Base-by-base conservation (phyloP, 2,113 vertebrate genomes). In the Alectura lathami region DNA sequence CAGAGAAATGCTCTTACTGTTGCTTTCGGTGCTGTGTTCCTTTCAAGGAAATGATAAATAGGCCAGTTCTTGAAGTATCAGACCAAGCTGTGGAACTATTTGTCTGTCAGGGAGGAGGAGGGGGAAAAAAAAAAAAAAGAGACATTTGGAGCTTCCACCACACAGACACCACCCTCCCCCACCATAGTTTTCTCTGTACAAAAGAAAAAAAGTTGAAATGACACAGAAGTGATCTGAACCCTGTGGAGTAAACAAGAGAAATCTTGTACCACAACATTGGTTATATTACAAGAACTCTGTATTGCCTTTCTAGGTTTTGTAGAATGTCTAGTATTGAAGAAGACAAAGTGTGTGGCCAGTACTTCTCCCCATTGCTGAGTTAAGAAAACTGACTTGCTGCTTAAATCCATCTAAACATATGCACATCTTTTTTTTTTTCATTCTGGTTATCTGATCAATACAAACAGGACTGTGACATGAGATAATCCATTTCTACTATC, bases 401-500 rank as follows among this genome's bases (percentile, higher is more conserved):
- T 73, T 67, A 73, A 54, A 30, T n/a, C 27, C 51, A 60, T 32
- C 26, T 8, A 63, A 75, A 20, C 17, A 34, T 80, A 22, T 0
- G 0, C 53, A n/a, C n/a, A n/a, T 80, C 1, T 3, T 38, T 38
- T 62, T 50, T 64, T 78, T 75, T 85, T 91, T 15, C 14, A 22
- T 66, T 76, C 13, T 76, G 53, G 4, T 10, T 64, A 40, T 69
- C 50, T 86, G 32, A 77, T 80, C 38, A 81, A 18, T 50, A n/a
- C 22, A 77, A 89, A 48, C 12, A 66, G 8, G 30, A 54, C 75
- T 85, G 21, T 66, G 68, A 57, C 24, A 24, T 22, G 16, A 74
- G 29, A 83, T 85, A 95, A 88, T 74, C 32, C 8, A 63, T 74
- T 91, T 94, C 63, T 91, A 74, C 74, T 88, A 68, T 45, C 16